Base-by-base conservation (phyloP, 2,888 invertebrate genomes). In the Drosophila mimetica region DNA sequence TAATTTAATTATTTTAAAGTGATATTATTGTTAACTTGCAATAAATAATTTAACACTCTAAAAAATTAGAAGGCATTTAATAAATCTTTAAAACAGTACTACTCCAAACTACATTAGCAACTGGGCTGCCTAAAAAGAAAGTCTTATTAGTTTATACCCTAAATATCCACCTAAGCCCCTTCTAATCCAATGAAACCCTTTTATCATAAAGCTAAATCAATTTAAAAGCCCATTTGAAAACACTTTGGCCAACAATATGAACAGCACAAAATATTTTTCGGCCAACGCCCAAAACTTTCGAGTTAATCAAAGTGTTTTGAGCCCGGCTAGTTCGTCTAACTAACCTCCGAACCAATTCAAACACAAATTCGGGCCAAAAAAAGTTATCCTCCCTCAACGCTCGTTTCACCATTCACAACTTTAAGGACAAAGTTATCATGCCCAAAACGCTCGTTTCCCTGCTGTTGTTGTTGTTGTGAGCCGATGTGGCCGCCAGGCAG, bases 401-500 rank as follows among this genome's bases (percentile, higher is more conserved):
- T 37, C 20, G 22, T 58, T 69, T 46, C 20, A 13, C 25, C 50
- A 44, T 70, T 50, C 22, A 44, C 42, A 71, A 78, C 57, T 20
- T 63, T 46, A 47, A 51, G 41, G 44, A 67, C 53, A 78, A 71
- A 84, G 85, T 69, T 69, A 71, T 59, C 53, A 44, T 72, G 60
- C 75, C 78, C 78, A 41, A 47, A 71, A 66, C 52, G 60, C 69
- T 52, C 69, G 58, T 67, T 66, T 53, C 37, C 44, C 20, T 25
- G 25, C 1, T 25, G 25, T 25, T 25, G 25, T 22, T 30, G 37
- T 20, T 20, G 9, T 4, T 46, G 37, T 44, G 36, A 48, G 65
- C 32, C 66, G 22, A 53, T 52, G 53, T 42, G 63, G 20, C 65
- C 65, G 34, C 28, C 63, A 71, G 71, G 59, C 75, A 86, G 74